Evolutionary conservation across 1,140 invertebrate species (phyloP), one percentile per base, ranked within the genome.

Genomic region (Limonius californicus): DNA sequence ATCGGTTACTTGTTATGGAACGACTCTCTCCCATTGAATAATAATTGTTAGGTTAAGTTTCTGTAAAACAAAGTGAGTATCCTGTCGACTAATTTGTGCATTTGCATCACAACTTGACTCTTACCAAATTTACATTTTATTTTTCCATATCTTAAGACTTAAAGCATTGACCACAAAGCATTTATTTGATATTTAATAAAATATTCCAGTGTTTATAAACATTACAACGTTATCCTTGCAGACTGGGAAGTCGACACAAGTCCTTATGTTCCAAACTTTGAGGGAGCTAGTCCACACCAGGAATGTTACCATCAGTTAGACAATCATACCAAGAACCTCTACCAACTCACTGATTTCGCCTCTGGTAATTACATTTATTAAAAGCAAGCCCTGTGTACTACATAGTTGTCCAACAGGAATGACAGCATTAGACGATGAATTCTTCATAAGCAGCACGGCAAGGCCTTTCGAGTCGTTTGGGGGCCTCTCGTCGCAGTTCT

Each of bases 381-480:
- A 30, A 43, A 21, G 14, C 15, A 14, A 43, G 16, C 16, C 8
- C 6, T 14, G 11, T 23, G 4, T 20, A 1, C 11, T 27, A 50
- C 9, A 4, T 3, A 14, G 35, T n/a, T 12, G n/a, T 39, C 8
- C 9, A 27, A 39, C 32, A 67, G 68, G 61, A 15, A 53, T 60
- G 1, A 59, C 67, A 18, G 67, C 78, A 70, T 70, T 73, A 61
- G 84, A 84, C 58, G 85, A 87, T 62, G 86, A 88, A 66, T 88
- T 88, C 74, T 88, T 84, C 74, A 85, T 89, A 57, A 87, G 84
- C 59, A 86, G 86, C 64, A 87, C 87, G 15, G 82, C 83, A 65
- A 81, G 84, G 57, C 87, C 87, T 0, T 89, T 89, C 74, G 84
- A 88, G 70, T 77, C 77, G 20, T 82, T 86, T 54, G 79, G 80